Evolutionary conservation across 2,113 vertebrate species (phyloP).

Genomic region (Xyliphius kryptos): DNA sequence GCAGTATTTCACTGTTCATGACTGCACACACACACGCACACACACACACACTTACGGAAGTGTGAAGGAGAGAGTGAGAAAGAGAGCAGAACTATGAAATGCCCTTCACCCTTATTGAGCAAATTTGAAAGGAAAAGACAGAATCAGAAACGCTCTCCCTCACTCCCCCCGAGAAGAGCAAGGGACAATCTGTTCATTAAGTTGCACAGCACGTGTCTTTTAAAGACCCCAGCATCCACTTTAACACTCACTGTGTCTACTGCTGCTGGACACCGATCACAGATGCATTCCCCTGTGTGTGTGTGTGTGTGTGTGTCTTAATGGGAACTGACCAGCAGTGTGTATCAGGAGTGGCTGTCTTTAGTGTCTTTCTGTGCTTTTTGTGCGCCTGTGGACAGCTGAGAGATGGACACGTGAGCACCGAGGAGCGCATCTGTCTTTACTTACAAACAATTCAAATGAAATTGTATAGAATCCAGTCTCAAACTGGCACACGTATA

Average conservation of each 20-base stretch:
- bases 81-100: too few species aligned
- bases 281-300: slow-evolving; percentile 38
- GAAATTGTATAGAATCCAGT: slow-evolving; percentile 3
- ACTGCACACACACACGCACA: slow-evolving; percentile 10
- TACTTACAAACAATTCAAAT: slow-evolving; percentile 1
- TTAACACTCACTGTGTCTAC: slow-evolving; percentile 35
- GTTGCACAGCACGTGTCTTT: slow-evolving; percentile 36
- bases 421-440: not conserved
- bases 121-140: slow-evolving; percentile 55
- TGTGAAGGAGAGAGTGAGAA: too few species aligned
- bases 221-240: slow-evolving; percentile 38
- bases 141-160: too few species aligned
- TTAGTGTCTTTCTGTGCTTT: slow-evolving; percentile 14
- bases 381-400: not conserved
- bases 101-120: slow-evolving; percentile 69
- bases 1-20: slow-evolving; percentile 48
- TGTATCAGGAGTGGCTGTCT: slow-evolving; percentile 36
- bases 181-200: slow-evolving; percentile 33
- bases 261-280: slow-evolving; percentile 38
- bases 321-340: slow-evolving; percentile 43
- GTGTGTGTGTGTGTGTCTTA: slow-evolving; percentile 39
- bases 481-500: slow-evolving; percentile 9
- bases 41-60: slow-evolving; percentile 43
- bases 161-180: too few species aligned
- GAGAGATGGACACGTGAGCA: not conserved